These are phyloP conservation scores for Zootoca vivipara DNA, from an alignment of 2,113 vertebrate genomes.

Conservation along the genomic window DNA sequence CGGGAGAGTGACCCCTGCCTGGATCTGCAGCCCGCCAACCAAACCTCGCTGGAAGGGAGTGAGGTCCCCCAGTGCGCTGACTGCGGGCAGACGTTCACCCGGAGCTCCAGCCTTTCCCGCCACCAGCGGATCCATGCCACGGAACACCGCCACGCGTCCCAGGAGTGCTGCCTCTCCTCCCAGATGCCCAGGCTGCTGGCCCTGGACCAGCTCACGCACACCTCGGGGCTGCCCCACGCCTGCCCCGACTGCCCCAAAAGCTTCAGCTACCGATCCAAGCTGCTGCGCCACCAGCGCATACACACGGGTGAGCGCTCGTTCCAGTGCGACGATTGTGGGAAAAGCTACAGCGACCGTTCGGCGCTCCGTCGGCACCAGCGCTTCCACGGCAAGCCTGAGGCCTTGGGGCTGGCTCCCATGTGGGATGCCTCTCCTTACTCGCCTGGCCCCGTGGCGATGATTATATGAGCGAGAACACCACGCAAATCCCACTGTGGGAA, in stretches of 20 bases:
- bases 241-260: conserved; percentile 61
- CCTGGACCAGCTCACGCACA: neutral
- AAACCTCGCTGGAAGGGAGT: neutral
- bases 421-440: neutral
- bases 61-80: neutral
- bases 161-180: neutral
- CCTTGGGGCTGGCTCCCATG: neutral
- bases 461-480: neutral
- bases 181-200: neutral
- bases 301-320: conserved; percentile 43
- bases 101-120: conserved; percentile 12
- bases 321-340: neutral
- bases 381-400: neutral
- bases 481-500: neutral
- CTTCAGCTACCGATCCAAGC: conserved; percentile 59
- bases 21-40: neutral
- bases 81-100: neutral
- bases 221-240: neutral
- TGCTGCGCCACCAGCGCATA: conserved; percentile 57
- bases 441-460: neutral
- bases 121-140: neutral
- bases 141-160: neutral
- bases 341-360: neutral
- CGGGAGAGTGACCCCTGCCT: too few species aligned
- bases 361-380: neutral